Conservation (phyloP, 2,113 vertebrate species). For the Entomyzon cyanotis region DNA sequence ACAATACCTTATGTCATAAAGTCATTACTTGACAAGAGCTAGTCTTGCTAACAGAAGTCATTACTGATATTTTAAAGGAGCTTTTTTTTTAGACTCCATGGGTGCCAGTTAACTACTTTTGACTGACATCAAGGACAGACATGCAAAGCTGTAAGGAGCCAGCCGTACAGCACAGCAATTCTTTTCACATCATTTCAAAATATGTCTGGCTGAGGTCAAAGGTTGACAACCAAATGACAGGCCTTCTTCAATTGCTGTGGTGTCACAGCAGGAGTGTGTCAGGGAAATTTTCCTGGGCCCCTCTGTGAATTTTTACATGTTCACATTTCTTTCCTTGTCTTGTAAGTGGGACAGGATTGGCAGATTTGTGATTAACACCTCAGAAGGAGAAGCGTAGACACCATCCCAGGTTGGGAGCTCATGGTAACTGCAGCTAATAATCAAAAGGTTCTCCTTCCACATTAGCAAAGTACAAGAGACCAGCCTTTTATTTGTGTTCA, state of each 20-base stretch:
- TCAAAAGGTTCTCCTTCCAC: slow-evolving; percentile 64
- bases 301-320: slow-evolving; percentile 78
- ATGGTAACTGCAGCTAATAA: slow-evolving; percentile 53
- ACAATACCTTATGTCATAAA: slow-evolving; percentile 85
- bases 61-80: slow-evolving; percentile 71
- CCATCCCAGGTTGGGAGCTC: slow-evolving; percentile 48
- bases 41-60: slow-evolving; percentile 77
- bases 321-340: slow-evolving; percentile 78
- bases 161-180: slow-evolving; percentile 68
- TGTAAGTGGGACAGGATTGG: slow-evolving; percentile 73
- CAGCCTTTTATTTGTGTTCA: slow-evolving; percentile 53
- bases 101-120: slow-evolving; percentile 80
- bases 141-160: slow-evolving; percentile 73
- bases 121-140: slow-evolving; percentile 87
- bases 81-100: slow-evolving; percentile 64
- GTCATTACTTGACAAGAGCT: slow-evolving; percentile 81
- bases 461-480: slow-evolving; percentile 55
- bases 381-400: slow-evolving; percentile 61
- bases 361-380: slow-evolving; percentile 80
- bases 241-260: slow-evolving; percentile 83
- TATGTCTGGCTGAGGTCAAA: slow-evolving; percentile 82
- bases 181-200: slow-evolving; percentile 80
- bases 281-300: slow-evolving; percentile 79
- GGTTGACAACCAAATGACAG: slow-evolving; percentile 90
- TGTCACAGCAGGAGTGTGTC: slow-evolving; percentile 85